Evolutionary conservation across 2,113 vertebrate genomes (phyloP), one percentile per base, ranked within the genome.

Genomic region (Leptocoma aspasia): DNA sequence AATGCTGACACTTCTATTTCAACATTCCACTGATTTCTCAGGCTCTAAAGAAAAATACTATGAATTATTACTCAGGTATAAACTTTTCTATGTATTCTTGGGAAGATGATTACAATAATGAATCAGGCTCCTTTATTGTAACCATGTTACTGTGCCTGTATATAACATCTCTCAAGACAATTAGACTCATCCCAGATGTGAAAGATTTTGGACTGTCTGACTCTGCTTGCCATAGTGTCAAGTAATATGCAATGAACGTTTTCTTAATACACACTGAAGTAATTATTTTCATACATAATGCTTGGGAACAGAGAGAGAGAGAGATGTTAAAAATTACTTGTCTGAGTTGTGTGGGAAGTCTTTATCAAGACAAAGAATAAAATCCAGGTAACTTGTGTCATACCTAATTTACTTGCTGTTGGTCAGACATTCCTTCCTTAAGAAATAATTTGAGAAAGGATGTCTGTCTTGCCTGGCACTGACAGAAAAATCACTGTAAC

Each of bases 101-200:
- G 30, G n/a, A 95, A 92, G 45, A 35, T 60, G 86, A 83, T 95
- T 81, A 24, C 30, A 71, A 26, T 81, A 90, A 96, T 73, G 47
- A 92, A 78, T 89, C 77, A 64, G 24, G 6, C 65, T 84, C 41
- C 82, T 93, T 64, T 89, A 44, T 72, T 92, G 22, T 61, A 84
- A 68, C n/a, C 17, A 4, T 56, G 31, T 89, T 84, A 60, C 4
- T 94, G 12, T 84, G 47, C 64, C 92, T 63, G 24, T 56, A 42
- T 27, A 24, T 66, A 37, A 28, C 47, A 33, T 86, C 39, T 83
- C 60, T 94, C n/a, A 52, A 56, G 92, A 89, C 68, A 79, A 49
- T 83, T 84, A 28, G 42, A 37, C 12, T 81, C 8, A 27, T 82
- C 22, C 59, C 61, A 35, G 20, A 10, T 8, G n/a, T 73, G 37